Evolutionary conservation across 2,113 vertebrate genomes (phyloP), one percentile per base, ranked within the genome.

Genomic region (Chauna torquata): DNA sequence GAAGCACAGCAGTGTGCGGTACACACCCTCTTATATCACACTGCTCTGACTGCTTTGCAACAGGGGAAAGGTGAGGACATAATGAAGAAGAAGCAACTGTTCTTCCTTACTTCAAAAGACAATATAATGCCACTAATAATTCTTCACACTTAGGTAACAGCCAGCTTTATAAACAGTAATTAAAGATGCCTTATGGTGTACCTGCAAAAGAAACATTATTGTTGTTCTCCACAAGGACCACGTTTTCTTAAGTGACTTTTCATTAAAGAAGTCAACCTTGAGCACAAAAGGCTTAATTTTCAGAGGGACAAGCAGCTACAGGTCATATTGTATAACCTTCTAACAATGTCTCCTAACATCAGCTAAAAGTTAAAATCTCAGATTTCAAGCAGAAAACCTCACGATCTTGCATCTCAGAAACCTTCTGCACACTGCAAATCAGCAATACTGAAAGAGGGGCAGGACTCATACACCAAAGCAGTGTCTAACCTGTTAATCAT

Each of bases 101-200:
- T 95, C 92, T 54, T 90, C 95, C 83, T 87, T 28, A 84, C 90
- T 88, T 96, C 94, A 94, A 91, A 95, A 77, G 84, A 83, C 72
- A 91, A 23, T 6, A 9, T 28, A 52, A 47, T 40, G 76, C 52
- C 59, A 54, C 74, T 90, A 88, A 88, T 75, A 68, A 91, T 44
- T 61, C 76, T 77, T 90, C 92, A 82, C 76, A 52, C 74, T 81
- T 18, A 70, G 34, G 76, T 32, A 84, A 55, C 68, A 94, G 69
- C 20, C 92, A 66, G 57, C 45, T 94, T 84, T 75, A 88, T 78
- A 96, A 94, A 92, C 66, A 84, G 68, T 90, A 95, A 95, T 96
- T 96, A 95, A 72, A 75, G 72, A 19, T 82, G 70, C 77, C 93
- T 92, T 50, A 90, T 93, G 79, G 57, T 83, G 44, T 82, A 91